These are phyloP conservation scores for Danaus chrysippus DNA, from an alignment of 2,888 invertebrate genomes.

Conservation along the genomic window DNA sequence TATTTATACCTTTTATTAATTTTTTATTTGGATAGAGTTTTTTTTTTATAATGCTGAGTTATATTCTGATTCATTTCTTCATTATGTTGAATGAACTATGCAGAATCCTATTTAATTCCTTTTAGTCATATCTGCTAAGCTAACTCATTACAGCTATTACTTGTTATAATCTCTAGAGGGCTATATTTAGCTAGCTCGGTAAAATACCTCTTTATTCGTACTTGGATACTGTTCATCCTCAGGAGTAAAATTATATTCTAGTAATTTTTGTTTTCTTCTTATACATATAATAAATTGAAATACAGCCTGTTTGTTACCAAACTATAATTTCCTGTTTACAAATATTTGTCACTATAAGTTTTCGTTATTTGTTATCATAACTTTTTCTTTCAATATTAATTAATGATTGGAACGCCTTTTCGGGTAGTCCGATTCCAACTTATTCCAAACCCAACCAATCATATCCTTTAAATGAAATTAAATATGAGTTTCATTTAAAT, in stretches of 20 bases:
- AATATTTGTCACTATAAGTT: no score
- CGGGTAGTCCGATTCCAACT: no score
- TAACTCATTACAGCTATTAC: slow-evolving; percentile 22
- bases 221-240: slow-evolving; percentile 8
- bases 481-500: no score
- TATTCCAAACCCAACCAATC: no score
- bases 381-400: no score
- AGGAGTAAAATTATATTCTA: neutral
- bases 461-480: no score
- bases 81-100: slow-evolving; percentile 17
- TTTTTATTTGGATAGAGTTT: neutral
- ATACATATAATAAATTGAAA: no score
- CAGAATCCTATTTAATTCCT: slow-evolving; percentile 14
- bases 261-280: no score
- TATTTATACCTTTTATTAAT: neutral
- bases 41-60: neutral
- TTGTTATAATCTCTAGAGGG: slow-evolving; percentile 20
- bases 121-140: slow-evolving; percentile 15
- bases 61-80: neutral
- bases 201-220: slow-evolving; percentile 20
- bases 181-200: slow-evolving; percentile 22
- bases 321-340: no score
- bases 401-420: no score
- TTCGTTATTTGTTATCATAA: no score
- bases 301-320: no score